Conservation (phyloP, 1,140 invertebrate species). For the Cydia amplana region DNA sequence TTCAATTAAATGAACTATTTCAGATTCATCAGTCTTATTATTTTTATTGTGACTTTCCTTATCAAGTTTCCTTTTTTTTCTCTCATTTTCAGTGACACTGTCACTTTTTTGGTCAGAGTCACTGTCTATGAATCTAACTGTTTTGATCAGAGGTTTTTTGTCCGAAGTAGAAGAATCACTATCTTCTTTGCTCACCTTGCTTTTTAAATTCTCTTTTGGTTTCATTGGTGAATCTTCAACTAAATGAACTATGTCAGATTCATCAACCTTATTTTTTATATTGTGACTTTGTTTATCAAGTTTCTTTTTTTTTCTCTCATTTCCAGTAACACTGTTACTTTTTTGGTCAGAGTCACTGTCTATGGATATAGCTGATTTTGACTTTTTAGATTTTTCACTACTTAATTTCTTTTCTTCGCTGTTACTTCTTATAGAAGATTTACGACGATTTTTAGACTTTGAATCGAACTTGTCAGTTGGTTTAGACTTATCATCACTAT, state of each 20-base stretch:
- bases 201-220: conserved; percentile 18
- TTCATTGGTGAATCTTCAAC: conserved; percentile 27
- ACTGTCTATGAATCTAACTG: not conserved
- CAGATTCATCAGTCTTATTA: conserved; percentile 35
- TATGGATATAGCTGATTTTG: not conserved
- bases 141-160: conserved; percentile 40
- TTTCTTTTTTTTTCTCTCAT: conserved; percentile 19
- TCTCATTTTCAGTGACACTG: not conserved
- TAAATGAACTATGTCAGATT: conserved; percentile 35
- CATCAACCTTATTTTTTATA: conserved; percentile 34
- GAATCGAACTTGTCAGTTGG: not conserved
- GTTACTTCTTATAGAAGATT: not conserved
- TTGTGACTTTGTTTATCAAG: conserved; percentile 7
- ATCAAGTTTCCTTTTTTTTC: too few relatives aligned
- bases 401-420: not conserved
- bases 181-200: conserved; percentile 29
- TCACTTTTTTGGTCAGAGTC: conserved; percentile 19
- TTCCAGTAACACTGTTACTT: conserved; percentile 7
- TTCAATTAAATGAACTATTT: conserved; percentile 32
- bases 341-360: conserved; percentile 16
- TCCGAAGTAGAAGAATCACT: conserved; percentile 38
- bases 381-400: not conserved
- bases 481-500: not conserved
- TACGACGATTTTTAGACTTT: not conserved
- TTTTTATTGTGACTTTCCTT: too few relatives aligned